Conservation (phyloP, 2,797 vertebrate genomes). For the Pipistrellus pipistrellus region DNA sequence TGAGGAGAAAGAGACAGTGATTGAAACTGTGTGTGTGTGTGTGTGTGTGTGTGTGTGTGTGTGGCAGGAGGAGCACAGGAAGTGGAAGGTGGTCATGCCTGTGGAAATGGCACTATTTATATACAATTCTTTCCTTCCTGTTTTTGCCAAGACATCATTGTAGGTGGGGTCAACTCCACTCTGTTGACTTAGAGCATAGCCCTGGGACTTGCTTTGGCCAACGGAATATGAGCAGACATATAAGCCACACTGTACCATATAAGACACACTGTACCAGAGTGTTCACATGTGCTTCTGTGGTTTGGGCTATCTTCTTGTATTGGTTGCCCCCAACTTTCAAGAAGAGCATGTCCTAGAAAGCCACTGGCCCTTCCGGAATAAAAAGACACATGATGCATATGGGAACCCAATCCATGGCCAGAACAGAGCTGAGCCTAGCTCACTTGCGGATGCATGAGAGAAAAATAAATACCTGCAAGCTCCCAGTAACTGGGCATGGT, state of each 20-base stretch:
- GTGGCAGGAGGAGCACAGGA: neutral
- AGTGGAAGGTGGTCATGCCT: neutral
- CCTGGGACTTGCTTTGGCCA: too few relatives aligned
- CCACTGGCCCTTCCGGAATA: neutral
- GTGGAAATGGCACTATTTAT: neutral
- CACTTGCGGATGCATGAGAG: neutral
- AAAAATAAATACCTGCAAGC: fast-evolving
- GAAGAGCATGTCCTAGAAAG: neutral
- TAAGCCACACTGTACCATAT: fast-evolving
- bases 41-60: neutral
- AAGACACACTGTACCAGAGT: fast-evolving
- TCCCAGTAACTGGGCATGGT: fast-evolving
- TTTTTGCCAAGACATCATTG: fast-evolving
- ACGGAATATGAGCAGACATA: neutral
- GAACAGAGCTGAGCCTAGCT: neutral
- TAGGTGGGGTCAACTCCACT: neutral
- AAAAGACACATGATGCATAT: neutral
- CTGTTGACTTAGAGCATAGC: neutral
- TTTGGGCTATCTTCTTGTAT: neutral
- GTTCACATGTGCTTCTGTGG: neutral
- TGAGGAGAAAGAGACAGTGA: neutral
- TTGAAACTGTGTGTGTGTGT: neutral
- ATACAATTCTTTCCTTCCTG: fast-evolving
- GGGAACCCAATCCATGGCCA: fast-evolving
- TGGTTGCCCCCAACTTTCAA: neutral